Evolutionary conservation across 2,113 vertebrate genomes (phyloP).

Genomic region (Gobio gobio): DNA sequence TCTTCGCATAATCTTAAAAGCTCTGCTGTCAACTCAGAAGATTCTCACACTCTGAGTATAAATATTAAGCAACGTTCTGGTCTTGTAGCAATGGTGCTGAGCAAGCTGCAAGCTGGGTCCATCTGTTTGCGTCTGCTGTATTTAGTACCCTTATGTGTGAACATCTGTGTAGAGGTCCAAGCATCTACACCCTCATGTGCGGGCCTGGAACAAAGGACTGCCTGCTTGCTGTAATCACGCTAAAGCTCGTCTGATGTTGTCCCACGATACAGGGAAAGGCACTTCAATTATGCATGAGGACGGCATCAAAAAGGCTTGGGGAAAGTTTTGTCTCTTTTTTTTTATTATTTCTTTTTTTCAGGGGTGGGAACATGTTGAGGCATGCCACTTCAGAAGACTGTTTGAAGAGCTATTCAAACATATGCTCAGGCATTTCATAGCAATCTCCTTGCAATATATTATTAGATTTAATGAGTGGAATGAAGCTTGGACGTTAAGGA

Average conservation of each 20-base stretch:
- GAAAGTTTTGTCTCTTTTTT: conserved; percentile 41
- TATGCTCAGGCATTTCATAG: conserved; percentile 29
- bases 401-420: conserved; percentile 56
- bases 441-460: neutral
- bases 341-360: neutral
- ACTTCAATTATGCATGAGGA: conserved; percentile 71
- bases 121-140: conserved; percentile 66
- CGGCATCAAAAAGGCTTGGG: conserved; percentile 64
- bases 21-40: conserved; percentile 37
- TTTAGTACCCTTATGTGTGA: conserved; percentile 62
- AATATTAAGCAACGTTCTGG: conserved; percentile 32
- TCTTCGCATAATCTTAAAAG: conserved; percentile 20
- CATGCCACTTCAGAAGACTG: conserved; percentile 47
- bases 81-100: conserved; percentile 43
- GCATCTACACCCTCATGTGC: conserved; percentile 48
- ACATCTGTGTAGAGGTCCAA: conserved; percentile 58
- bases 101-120: conserved; percentile 61
- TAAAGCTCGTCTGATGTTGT: conserved; percentile 68
- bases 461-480: conserved; percentile 5
- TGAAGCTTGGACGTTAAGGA: neutral
- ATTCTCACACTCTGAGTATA: conserved; percentile 23
- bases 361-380: conserved; percentile 25
- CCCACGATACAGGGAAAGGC: conserved; percentile 59
- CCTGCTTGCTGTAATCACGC: conserved; percentile 71
- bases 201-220: conserved; percentile 68